A percentile compares a stretch with the other conserved stretches of the same genome.
Conservation (phyloP, 2,888 invertebrate genomes). For the Eledona agricola region DNA sequence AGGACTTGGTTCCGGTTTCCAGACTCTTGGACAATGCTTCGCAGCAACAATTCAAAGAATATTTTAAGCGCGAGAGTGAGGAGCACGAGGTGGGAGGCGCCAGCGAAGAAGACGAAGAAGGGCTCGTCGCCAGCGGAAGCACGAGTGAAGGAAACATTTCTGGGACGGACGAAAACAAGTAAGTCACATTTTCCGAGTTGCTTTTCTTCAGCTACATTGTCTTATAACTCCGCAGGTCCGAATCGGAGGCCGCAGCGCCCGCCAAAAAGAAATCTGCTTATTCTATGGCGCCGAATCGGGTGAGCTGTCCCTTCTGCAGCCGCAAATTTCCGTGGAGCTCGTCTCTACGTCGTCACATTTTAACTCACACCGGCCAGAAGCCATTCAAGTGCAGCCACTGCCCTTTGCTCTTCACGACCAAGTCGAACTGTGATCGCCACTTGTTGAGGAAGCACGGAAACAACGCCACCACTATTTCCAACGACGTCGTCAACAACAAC, state of each 20-base stretch:
- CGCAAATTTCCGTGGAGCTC: slow-evolving; percentile 97
- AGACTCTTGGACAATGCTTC: slow-evolving; percentile 79
- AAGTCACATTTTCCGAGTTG: slow-evolving; percentile 57
- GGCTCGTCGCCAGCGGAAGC: slow-evolving; percentile 78
- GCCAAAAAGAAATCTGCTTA: slow-evolving; percentile 93
- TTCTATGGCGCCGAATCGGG: slow-evolving; percentile 92
- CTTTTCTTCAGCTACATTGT: slow-evolving; percentile 10
- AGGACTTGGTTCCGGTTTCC: slow-evolving; percentile 81
- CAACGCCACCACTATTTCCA: slow-evolving; percentile 59
- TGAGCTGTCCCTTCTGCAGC: slow-evolving; percentile 92
- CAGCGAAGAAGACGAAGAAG: slow-evolving; percentile 79
- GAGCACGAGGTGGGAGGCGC: slow-evolving; percentile 62
- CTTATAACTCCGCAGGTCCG: slow-evolving; percentile 66
- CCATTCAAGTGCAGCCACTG: slow-evolving; percentile 96
- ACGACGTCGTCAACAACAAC: slow-evolving; percentile 52
- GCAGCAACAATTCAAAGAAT: slow-evolving; percentile 71
- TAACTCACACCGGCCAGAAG: slow-evolving; percentile 96
- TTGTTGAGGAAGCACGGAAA: slow-evolving; percentile 86
- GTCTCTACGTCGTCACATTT: slow-evolving; percentile 90
- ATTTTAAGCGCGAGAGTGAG: slow-evolving; percentile 66
- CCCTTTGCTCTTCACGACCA: slow-evolving; percentile 92
- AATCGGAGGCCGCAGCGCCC: slow-evolving; percentile 67
- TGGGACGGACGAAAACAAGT: slow-evolving; percentile 83
- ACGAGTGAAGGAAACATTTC: slow-evolving; percentile 86
- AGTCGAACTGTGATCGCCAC: slow-evolving; percentile 97